phyloP scores from a whole-genome alignment of 2,113 vertebrate genomes.

The Pygoscelis adeliae region DNA sequence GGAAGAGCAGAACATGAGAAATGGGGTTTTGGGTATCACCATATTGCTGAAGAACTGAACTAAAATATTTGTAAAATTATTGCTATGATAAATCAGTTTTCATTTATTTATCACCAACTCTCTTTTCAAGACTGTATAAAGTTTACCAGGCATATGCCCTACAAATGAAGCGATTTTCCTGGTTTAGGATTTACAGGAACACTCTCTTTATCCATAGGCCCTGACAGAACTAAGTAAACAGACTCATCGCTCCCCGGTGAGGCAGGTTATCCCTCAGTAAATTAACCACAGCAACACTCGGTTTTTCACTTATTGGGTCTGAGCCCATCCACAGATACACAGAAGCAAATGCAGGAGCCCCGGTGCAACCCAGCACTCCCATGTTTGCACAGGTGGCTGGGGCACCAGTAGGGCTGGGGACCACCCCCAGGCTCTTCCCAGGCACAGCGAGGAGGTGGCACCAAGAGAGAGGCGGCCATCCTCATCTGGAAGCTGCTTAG shows the following conservation, averaged over 20 bases:
- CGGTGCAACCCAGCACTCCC: background rate
- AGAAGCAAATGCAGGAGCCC: background rate
- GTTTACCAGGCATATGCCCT: background rate
- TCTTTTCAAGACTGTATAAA: background rate
- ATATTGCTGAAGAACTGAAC: background rate
- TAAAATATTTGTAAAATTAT: background rate
- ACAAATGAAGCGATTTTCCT: background rate
- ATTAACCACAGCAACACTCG: background rate
- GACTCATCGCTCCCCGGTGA: background rate
- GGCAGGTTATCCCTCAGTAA: background rate
- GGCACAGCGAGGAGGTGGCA: too few relatives aligned
- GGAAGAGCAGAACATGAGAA: background rate
- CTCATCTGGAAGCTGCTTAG: background rate
- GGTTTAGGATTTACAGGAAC: background rate
- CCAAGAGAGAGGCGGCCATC: background rate
- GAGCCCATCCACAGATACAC: background rate
- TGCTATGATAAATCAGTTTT: background rate
- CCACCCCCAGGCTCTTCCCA: background rate
- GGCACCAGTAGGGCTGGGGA: background rate
- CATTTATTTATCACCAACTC: background rate
- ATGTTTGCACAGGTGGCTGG: fast-evolving
- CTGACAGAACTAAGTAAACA: background rate
- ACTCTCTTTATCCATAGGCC: background rate
- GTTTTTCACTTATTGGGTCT: background rate
- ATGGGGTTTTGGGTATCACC: background rate